phyloP scores from a whole-genome alignment of 2,797 vertebrate species.

The Streptopelia turtur region DNA sequence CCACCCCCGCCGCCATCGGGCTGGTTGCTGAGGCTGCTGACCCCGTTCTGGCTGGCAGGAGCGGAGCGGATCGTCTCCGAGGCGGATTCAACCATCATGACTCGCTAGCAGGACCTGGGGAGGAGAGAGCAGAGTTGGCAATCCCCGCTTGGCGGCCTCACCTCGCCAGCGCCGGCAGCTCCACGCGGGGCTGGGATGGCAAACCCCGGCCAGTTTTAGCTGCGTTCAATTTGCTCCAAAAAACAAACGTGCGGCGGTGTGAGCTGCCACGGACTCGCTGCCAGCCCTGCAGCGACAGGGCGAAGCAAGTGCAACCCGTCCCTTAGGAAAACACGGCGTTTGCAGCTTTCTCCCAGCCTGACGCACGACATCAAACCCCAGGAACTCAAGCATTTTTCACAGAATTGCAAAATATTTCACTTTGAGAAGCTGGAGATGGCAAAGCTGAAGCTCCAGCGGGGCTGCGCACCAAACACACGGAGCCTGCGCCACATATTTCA shows the following conservation, averaged over 20 bases:
- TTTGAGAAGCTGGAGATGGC: fast-evolving
- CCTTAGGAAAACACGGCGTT: fast-evolving
- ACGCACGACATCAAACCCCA: not conserved
- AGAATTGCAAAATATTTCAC: not conserved
- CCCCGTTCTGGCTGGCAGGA: constrained; percentile 94
- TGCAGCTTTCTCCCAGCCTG: not conserved
- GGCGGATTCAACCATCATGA: constrained; percentile 99
- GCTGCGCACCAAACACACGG: fast-evolving
- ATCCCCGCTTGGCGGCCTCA: not conserved
- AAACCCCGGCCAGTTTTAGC: fast-evolving
- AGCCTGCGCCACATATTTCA: fast-evolving
- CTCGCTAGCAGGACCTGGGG: constrained; percentile 79
- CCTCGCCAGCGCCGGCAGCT: not conserved
- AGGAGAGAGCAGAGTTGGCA: not conserved
- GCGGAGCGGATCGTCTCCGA: constrained; percentile 98
- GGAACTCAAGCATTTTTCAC: not conserved
- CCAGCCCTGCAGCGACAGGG: fast-evolving
- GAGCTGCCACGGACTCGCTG: fast-evolving
- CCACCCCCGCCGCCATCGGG: constrained; percentile 88
- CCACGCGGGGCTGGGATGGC: not conserved
- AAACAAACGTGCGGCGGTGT: fast-evolving
- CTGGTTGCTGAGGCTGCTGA: constrained; percentile 95
- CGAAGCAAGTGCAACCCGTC: fast-evolving
- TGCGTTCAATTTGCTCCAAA: fast-evolving
- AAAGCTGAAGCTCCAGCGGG: fast-evolving